phyloP scores from a whole-genome alignment of 2,113 vertebrate species.

The Clarias gariepinus region DNA sequence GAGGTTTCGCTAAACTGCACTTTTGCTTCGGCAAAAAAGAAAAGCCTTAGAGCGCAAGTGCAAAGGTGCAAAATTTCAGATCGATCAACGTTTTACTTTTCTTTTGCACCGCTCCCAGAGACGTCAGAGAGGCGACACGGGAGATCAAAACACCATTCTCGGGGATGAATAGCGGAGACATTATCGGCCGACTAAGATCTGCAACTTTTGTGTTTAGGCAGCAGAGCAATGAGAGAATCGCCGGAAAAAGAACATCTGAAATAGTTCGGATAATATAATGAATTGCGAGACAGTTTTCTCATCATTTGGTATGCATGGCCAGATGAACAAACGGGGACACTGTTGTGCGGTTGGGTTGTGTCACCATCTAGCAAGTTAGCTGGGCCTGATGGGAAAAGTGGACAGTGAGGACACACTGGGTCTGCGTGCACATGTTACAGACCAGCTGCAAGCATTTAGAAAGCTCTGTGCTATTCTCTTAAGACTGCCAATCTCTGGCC shows the following conservation, averaged over 20 bases:
- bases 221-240: slow-evolving; percentile 24
- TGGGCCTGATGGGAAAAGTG: slow-evolving; percentile 53
- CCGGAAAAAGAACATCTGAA: slow-evolving; percentile 28
- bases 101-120: slow-evolving; percentile 61
- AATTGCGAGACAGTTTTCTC: slow-evolving; percentile 13
- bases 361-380: slow-evolving; percentile 5
- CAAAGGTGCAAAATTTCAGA: slow-evolving; percentile 71
- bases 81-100: slow-evolving; percentile 66
- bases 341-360: slow-evolving; percentile 3
- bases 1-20: slow-evolving; percentile 80
- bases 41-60: slow-evolving; percentile 67
- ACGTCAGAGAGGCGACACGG: slow-evolving; percentile 37
- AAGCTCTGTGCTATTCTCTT: slow-evolving; percentile 46
- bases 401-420: slow-evolving; percentile 55
- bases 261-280: slow-evolving; percentile 18
- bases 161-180: slow-evolving; percentile 21
- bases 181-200: slow-evolving; percentile 24
- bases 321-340: slow-evolving; percentile 15
- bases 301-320: slow-evolving; percentile 27
- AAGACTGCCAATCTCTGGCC: slow-evolving; percentile 56
- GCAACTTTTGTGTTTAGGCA: slow-evolving; percentile 27
- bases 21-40: slow-evolving; percentile 67
- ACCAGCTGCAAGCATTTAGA: slow-evolving; percentile 72
- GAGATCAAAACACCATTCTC: slow-evolving; percentile 33
- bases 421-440: slow-evolving; percentile 53